Conservation (phyloP, 2,888 invertebrate genomes). For the Pelosia muscerda region DNA sequence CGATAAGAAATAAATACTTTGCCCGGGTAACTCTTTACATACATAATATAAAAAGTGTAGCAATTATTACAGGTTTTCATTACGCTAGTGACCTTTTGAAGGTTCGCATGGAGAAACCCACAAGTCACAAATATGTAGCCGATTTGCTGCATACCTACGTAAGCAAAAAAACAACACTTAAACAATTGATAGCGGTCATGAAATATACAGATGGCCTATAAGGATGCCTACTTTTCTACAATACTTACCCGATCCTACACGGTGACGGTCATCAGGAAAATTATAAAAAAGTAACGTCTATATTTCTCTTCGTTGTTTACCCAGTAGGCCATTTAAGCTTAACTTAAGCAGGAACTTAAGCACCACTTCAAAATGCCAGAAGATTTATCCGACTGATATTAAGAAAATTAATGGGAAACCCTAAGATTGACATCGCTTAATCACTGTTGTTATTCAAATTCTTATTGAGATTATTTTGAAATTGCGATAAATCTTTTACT, state of each 20-base stretch:
- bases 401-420: background rate
- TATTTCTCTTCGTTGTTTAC: background rate
- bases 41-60: too few relatives aligned
- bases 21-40: background rate
- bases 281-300: background rate
- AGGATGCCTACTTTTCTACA: background rate
- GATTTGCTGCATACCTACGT: too few relatives aligned
- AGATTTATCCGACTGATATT: background rate
- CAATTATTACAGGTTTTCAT: background rate
- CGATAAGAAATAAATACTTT: background rate
- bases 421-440: background rate
- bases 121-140: background rate
- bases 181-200: too few relatives aligned
- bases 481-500: too few relatives aligned
- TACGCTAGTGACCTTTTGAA: background rate
- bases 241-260: background rate
- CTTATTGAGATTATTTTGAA: too few relatives aligned
- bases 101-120: background rate
- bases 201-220: too few relatives aligned
- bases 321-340: background rate
- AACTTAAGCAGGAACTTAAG: conserved; percentile 4
- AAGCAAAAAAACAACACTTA: too few relatives aligned
- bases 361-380: background rate
- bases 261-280: background rate
- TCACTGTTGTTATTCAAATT: background rate